Evolutionary conservation across 2,113 vertebrate species (phyloP), one percentile per base, ranked within the genome.

Genomic region (Hystrix brachyura): DNA sequence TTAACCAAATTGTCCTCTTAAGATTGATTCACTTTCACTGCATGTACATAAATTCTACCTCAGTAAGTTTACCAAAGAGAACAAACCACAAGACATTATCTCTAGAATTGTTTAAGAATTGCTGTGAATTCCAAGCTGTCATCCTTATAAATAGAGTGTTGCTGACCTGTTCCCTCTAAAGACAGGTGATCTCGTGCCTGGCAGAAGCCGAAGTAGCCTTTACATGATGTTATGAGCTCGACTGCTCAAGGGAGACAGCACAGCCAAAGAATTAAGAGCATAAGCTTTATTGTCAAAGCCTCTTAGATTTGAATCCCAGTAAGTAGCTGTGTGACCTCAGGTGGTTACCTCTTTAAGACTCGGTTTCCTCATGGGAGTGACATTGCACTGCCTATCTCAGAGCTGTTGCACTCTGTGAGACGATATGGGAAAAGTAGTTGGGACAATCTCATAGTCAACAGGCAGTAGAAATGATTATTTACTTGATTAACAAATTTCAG

Each of bases 51-150:
- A 90, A 87, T 86, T 55, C 74, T 62, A 69, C 46, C 64, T 53
- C 32, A 82, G 17, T 62, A 60, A 82, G 10, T 43, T 82, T 93
- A 59, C 55, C 87, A 87, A 81, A 57, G n/a, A 71, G 48, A 69
- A 93, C 48, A 90, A 92, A 72, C 12, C 15, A 3, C 46, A 89
- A 90, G 59, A 69, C 71, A 76, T 93, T 76, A 69, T 69, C 69
- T 91, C 82, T 57, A 83, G 67, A 87, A 25, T n/a, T 71, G 29
- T 90, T 91, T 87, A 67, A 69, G 67, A 62, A 87, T 55, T 62
- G n/a, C 62, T 90, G 12, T 82, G n/a, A 74, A 57, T 87, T 81
- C 48, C 11, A 78, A 78, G 34, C 18, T 87, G 65, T 87, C 74
- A 55, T 78, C 55, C 74, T 82, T 71, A 87, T 32, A 81, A 93